Base-by-base conservation (phyloP, 2,888 invertebrate species). In the Lordiphosa andalusiaca region DNA sequence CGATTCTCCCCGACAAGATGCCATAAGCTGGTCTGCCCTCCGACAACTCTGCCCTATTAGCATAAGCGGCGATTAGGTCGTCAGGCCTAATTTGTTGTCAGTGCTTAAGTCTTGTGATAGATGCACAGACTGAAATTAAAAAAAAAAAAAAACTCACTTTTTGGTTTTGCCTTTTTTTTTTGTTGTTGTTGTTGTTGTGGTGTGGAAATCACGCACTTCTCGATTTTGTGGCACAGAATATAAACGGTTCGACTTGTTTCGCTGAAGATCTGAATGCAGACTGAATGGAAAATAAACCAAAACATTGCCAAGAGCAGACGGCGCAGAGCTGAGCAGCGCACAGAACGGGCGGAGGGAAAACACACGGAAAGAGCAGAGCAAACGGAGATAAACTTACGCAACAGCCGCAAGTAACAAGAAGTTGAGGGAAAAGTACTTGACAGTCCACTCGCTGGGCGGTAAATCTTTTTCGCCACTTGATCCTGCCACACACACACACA, bases 191-290 rank as follows among this genome's bases (percentile, higher is more conserved):
- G n/a, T n/a, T n/a, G n/a, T n/a, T n/a, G n/a, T 25, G 25, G 23
- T 23, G 25, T 25, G 25, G 25, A 25, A 25, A 25, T 6, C 25
- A 25, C 25, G 25, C 25, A 7, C 25, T 25, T 25, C 39, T 9
- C 16, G 19, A 38, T 16, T 16, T 13, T 9, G 19, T 9, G 19
- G 13, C 4, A 30, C 19, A 30, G 7, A 13, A 12, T n/a, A 25
- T 2, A 13, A 30, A 25, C 25, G 25, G 7, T 7, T 25, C 25
- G 76, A 77, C 71, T 86, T 71, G 81, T 74, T 73, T 80, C 59
- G 77, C 59, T 77, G 81, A 70, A 84, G 84, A 84, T 87, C 87
- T 86, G 78, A 86, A 85, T 75, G 81, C 74, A 84, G 85, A 86
- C 86, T 86, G 87, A 87, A 62, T 71, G 71, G 82, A 69, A 83